Percentiles rank a stretch among this genome's conserved stretches.
phyloP scores from a whole-genome alignment of 2,888 invertebrate species.

The Netelia virgata region DNA sequence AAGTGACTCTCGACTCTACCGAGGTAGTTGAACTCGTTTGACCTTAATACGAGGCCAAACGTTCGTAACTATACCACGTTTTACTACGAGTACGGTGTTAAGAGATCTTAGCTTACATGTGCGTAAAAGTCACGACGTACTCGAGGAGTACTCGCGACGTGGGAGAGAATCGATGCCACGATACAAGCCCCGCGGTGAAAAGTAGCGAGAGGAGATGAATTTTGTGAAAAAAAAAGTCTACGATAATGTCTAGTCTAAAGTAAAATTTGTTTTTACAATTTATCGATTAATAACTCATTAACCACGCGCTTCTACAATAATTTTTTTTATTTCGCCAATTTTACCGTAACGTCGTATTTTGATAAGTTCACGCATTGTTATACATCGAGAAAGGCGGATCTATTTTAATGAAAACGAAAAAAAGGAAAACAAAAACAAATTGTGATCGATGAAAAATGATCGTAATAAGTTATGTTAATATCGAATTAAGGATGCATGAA shows the following conservation, averaged over 20 bases:
- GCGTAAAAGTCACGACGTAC: conserved; percentile 2
- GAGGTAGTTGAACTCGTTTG: conserved; percentile 79
- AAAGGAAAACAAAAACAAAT: not conserved
- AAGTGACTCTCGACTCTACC: conserved; percentile 71
- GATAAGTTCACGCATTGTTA: not conserved
- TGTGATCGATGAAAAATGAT: not conserved
- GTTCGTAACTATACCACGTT: conserved; percentile 39
- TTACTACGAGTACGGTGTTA: conserved; percentile 26
- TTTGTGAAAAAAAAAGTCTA: conserved; percentile 6
- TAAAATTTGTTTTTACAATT: not conserved
- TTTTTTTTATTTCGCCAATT: conserved; percentile 34
- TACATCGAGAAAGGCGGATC: conserved; percentile 8
- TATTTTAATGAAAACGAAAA: not conserved
- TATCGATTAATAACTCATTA: not conserved
- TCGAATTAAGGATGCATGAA: not conserved
- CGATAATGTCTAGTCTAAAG: conserved; percentile 20
- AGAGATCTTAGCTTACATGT: not conserved
- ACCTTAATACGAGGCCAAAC: conserved; percentile 75
- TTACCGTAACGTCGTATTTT: not conserved
- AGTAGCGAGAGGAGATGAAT: conserved; percentile 49
- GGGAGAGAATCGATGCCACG: not conserved
- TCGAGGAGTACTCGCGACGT: conserved; percentile 12
- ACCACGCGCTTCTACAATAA: conserved; percentile 38
- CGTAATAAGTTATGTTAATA: not conserved
- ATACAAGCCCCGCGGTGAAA: not conserved